phyloP scores from a whole-genome alignment of 2,888 invertebrate species.

The Xanthorhoe spadicearia region DNA sequence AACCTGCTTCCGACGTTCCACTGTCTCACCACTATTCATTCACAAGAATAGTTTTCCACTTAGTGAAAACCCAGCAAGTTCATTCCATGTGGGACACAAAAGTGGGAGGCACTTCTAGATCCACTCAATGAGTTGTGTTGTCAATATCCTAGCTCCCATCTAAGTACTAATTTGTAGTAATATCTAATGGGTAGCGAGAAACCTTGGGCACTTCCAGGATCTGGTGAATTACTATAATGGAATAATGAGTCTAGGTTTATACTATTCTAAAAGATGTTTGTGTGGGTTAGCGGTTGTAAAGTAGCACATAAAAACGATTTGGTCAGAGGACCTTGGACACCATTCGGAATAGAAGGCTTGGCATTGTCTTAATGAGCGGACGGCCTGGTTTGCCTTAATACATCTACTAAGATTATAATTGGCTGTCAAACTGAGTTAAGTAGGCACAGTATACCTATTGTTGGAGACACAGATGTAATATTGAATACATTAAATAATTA shows the following conservation, averaged over 20 bases:
- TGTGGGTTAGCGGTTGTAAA: constrained; percentile 21
- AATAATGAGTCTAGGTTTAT: constrained; percentile 26
- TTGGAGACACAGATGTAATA: neutral
- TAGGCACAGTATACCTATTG: neutral
- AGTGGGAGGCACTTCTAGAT: neutral
- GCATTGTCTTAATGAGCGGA: constrained; percentile 17
- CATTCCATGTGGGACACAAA: neutral
- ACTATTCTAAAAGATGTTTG: constrained; percentile 13
- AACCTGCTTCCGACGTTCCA: constrained; percentile 45
- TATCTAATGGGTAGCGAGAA: constrained; percentile 31
- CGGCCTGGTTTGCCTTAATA: constrained; percentile 25
- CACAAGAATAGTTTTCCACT: neutral
- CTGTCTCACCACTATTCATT: constrained; percentile 22
- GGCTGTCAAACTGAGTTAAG: neutral
- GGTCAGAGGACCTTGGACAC: constrained; percentile 29
- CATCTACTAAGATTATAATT: constrained; percentile 17
- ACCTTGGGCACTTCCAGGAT: constrained; percentile 44
- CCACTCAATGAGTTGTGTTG: neutral
- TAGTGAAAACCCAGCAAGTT: neutral
- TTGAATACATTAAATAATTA: neutral
- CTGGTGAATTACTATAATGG: constrained; percentile 35
- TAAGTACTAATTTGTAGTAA: constrained; percentile 42
- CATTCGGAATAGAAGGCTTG: constrained; percentile 21
- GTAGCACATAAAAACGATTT: constrained; percentile 9
- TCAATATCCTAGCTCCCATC: constrained; percentile 26